Evolutionary conservation across 53 echinoderm and acorn worm genomes (phyloP).

Genomic region (Holothuria leucospilota): DNA sequence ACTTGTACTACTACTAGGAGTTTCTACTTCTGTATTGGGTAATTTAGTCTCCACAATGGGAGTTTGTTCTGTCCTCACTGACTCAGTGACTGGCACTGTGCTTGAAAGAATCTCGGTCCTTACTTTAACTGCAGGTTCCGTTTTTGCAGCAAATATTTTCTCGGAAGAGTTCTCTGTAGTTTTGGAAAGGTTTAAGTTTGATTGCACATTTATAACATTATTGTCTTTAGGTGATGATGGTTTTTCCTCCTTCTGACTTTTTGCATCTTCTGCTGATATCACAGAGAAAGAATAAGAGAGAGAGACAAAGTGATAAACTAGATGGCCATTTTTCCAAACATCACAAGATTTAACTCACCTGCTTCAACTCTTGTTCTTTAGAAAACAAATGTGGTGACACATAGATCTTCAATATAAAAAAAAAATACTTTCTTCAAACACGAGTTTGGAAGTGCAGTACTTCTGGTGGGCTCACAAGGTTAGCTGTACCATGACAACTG

Average conservation of each 20-base stretch:
- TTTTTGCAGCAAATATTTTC: neutral
- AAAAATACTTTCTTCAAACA: too few relatives aligned
- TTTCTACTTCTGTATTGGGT: slow-evolving; percentile 13
- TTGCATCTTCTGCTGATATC: too few relatives aligned
- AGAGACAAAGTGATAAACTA: too few relatives aligned
- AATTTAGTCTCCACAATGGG: neutral
- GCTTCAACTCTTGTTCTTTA: too few relatives aligned
- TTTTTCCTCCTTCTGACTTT: neutral
- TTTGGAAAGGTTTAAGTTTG: slow-evolving; percentile 52
- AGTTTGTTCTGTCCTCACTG: slow-evolving; percentile 28
- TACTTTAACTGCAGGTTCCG: slow-evolving; percentile 7
- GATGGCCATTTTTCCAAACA: too few relatives aligned
- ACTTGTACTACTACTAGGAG: neutral
- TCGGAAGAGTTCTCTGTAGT: slow-evolving; percentile 15
- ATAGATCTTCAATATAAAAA: too few relatives aligned
- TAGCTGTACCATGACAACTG: too few relatives aligned
- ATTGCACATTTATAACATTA: slow-evolving; percentile 51
- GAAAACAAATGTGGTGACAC: too few relatives aligned
- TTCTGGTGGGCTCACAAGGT: too few relatives aligned
- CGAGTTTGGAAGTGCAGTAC: too few relatives aligned
- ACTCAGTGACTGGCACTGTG: neutral
- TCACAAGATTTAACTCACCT: too few relatives aligned
- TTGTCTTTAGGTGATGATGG: slow-evolving; percentile 24
- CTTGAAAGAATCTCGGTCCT: slow-evolving; percentile 3
- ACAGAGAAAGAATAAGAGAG: too few relatives aligned